Evolutionary conservation across 1,140 invertebrate genomes (phyloP).

Genomic region (Pantala flavescens): DNA sequence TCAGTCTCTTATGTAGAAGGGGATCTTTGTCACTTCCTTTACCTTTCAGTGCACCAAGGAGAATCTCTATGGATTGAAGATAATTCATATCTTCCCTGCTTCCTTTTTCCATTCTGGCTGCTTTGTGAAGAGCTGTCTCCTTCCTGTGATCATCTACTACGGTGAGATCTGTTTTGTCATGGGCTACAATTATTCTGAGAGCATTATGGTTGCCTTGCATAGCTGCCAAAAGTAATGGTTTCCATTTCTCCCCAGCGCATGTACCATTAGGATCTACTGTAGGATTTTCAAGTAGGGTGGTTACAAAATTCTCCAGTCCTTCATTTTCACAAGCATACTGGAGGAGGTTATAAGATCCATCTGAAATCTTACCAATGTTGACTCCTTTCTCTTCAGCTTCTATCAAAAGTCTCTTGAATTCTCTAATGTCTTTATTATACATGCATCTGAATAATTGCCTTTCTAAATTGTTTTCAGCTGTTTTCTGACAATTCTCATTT

Average conservation of each 20-base stretch:
- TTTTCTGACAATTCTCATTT: background rate
- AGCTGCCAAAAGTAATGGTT: background rate
- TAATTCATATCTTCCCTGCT: background rate
- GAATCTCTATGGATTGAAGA: background rate
- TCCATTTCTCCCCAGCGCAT: background rate
- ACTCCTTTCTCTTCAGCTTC: background rate
- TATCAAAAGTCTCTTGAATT: background rate
- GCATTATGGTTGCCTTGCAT: background rate
- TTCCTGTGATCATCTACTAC: background rate
- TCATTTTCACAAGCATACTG: background rate
- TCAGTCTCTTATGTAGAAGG: constrained; percentile 32
- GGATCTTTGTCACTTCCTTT: background rate
- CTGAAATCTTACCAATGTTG: background rate
- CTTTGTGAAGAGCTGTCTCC: background rate
- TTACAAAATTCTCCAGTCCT: background rate
- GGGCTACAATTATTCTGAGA: background rate
- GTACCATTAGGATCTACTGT: background rate
- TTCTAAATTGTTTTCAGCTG: background rate
- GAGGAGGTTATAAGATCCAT: background rate
- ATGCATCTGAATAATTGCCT: background rate
- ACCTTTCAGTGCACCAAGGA: background rate
- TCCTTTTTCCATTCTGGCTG: background rate
- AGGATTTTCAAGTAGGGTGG: background rate
- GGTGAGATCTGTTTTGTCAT: background rate
- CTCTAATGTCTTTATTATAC: background rate